phyloP scores from a whole-genome alignment of 37 sponge, comb jelly and placozoan species.

The Geodia barretti region DNA sequence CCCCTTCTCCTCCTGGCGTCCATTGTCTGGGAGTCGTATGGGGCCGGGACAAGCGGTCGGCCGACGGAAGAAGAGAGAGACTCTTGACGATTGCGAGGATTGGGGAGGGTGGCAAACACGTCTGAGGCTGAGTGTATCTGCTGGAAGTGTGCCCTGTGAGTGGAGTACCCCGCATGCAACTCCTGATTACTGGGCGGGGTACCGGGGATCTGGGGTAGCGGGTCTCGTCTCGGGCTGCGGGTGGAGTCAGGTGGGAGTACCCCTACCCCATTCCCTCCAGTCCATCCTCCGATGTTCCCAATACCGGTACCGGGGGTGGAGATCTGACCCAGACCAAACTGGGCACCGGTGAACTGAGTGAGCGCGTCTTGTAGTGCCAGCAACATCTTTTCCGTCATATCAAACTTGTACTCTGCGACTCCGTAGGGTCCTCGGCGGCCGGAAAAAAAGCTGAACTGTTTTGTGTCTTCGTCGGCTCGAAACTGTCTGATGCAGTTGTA shows the following conservation, averaged over 20 bases:
- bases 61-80: not conserved
- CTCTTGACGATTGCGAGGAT: not conserved
- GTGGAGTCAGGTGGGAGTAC: not conserved
- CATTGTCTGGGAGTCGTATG: not conserved
- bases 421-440: conserved; percentile 59
- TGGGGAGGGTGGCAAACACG: not conserved
- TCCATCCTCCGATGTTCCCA: not conserved
- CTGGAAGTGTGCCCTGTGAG: not conserved
- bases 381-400: conserved; percentile 7
- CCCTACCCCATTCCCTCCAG: not conserved
- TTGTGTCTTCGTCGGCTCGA: conserved; percentile 37
- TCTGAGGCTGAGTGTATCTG: not conserved
- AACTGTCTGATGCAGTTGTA: conserved; percentile 61
- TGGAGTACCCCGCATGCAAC: not conserved
- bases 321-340: conserved; percentile 3
- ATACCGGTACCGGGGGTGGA: not conserved
- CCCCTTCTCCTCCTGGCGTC: not conserved
- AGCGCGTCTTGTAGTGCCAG: conserved; percentile 17
- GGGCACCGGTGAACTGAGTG: conserved; percentile 48
- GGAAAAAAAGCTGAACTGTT: conserved; percentile 50
- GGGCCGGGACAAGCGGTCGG: not conserved
- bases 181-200: not conserved
- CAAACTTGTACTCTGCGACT: conserved; percentile 54
- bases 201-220: not conserved
- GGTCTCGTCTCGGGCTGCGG: not conserved